phyloP scores from a whole-genome alignment of 2,113 vertebrate species.

The Saimiri boliviensis region DNA sequence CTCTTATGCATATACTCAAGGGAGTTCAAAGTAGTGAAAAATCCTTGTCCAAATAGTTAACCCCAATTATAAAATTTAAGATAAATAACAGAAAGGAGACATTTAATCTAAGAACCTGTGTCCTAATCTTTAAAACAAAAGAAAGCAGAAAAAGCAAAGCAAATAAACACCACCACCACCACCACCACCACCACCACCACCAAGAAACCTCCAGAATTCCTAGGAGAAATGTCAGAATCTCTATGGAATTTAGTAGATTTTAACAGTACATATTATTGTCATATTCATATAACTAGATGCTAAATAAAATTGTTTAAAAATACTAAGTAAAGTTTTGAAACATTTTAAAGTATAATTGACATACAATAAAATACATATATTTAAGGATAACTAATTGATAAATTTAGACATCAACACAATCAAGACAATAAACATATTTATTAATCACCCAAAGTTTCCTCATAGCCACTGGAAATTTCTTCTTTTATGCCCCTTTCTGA shows the following conservation, averaged over 20 bases:
- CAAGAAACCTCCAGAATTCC: background rate
- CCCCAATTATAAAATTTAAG: background rate
- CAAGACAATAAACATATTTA: background rate
- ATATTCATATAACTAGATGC: background rate
- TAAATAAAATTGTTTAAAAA: slow-evolving; percentile 11
- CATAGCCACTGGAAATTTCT: background rate
- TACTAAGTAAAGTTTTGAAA: background rate
- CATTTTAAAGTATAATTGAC: background rate
- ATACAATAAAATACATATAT: background rate
- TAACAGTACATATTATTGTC: background rate
- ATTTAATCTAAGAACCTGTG: background rate
- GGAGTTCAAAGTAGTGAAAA: slow-evolving; percentile 3
- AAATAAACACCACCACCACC: background rate
- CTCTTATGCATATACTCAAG: background rate
- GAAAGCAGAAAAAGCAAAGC: background rate
- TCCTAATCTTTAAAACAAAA: slow-evolving; percentile 10
- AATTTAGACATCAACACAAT: background rate
- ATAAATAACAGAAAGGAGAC: background rate
- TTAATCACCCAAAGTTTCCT: background rate
- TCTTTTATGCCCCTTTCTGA: accelerated
- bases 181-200: background rate
- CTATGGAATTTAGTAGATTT: background rate
- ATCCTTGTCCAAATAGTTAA: background rate
- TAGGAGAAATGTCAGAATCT: background rate
- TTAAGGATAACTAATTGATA: background rate